Base-by-base conservation (phyloP, 2,113 vertebrate genomes). In the Datnioides undecimradiatus region DNA sequence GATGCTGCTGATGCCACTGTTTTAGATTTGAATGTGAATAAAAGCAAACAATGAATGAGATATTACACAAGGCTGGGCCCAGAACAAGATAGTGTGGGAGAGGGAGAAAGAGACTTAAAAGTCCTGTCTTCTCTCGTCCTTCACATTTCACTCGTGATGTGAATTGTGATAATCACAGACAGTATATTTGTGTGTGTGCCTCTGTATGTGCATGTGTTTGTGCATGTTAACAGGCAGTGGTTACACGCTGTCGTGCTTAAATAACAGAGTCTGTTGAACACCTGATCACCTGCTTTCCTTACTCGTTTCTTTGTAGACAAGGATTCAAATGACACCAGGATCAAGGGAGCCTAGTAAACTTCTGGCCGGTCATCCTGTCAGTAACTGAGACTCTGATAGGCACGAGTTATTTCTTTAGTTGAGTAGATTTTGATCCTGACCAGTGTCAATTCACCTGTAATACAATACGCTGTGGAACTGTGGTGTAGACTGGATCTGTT, bases 361-460 rank as follows among this genome's bases (percentile, higher is more conserved):
- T 74, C 55, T 54, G 64, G 54, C 73, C 58, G 49, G 72, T 59
- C 69, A 70, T 45, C 49, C 73, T 66, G 21, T 69, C 72, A 63
- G 87, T 84, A 88, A 89, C 76, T 21, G 76, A 90, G 54, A 74
- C 58, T 27, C 63, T 27, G 25, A 74, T 38, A 1, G 27, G 11
- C 17, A 45, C 69, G 40, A 29, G 41, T 65, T 43, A 51, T 55
- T 52, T 65, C 46, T 52, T 80, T 34, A 62, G 23, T 55, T 79
- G 41, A 8, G 5, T 25, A 54, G 41, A 58, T 71, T 83, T 86
- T 58, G 58, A 86, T 85, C 79, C 72, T 68, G 25, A 57, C 52
- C 43, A 55, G 84, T 84, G 64, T 91, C 78, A 43, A 8, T 74
- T 90, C 59, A 11, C 80, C 21, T 73, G 88, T 76, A 90, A 88